A percentile compares a stretch with the other conserved stretches of the same genome.
These are phyloP conservation scores for Lindbergichthys nudifrons DNA, from an alignment of 2,797 vertebrate species.

Conservation along the genomic window DNA sequence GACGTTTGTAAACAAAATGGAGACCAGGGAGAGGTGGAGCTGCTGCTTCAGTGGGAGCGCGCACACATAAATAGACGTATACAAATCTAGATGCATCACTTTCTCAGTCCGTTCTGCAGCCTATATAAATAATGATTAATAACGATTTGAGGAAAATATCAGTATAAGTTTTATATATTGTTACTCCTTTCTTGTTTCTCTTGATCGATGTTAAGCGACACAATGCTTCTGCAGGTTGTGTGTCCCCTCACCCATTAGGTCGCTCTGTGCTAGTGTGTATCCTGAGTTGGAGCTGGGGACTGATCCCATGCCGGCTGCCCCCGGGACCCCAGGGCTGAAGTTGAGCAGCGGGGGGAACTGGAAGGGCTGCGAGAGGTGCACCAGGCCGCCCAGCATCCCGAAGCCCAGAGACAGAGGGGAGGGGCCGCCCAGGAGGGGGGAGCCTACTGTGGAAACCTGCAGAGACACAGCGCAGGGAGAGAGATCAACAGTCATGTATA, in stretches of 20 bases:
- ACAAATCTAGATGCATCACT: background rate
- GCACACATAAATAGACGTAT: slow-evolving; percentile 4
- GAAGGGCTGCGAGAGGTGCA: slow-evolving; percentile 97
- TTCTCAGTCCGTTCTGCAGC: background rate
- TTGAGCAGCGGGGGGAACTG: slow-evolving; percentile 95
- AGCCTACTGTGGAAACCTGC: slow-evolving; percentile 86
- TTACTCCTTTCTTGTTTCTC: background rate
- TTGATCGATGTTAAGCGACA: background rate
- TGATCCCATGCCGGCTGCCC: slow-evolving; percentile 86
- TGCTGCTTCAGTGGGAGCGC: slow-evolving; percentile 17
- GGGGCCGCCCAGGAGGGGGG: slow-evolving; percentile 89
- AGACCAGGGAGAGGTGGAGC: slow-evolving; percentile 3
- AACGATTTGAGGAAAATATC: too few relatives aligned
- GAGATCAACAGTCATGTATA: background rate
- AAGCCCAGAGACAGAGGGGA: slow-evolving; percentile 94
- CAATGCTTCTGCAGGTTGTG: background rate
- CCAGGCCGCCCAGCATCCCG: slow-evolving; percentile 96
- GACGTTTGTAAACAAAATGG: slow-evolving; percentile 10
- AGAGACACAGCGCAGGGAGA: background rate
- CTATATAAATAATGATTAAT: too few relatives aligned
- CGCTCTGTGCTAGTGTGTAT: slow-evolving; percentile 95
- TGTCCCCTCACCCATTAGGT: slow-evolving; percentile 80
- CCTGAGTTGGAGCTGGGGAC: slow-evolving; percentile 95
- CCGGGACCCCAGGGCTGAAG: slow-evolving; percentile 84
- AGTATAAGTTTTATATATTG: too few relatives aligned